Percentiles rank a stretch among this genome's conserved stretches.
Evolutionary conservation across 2,797 vertebrate genomes (phyloP).

Genomic region (Sphenopsis melanotis): DNA sequence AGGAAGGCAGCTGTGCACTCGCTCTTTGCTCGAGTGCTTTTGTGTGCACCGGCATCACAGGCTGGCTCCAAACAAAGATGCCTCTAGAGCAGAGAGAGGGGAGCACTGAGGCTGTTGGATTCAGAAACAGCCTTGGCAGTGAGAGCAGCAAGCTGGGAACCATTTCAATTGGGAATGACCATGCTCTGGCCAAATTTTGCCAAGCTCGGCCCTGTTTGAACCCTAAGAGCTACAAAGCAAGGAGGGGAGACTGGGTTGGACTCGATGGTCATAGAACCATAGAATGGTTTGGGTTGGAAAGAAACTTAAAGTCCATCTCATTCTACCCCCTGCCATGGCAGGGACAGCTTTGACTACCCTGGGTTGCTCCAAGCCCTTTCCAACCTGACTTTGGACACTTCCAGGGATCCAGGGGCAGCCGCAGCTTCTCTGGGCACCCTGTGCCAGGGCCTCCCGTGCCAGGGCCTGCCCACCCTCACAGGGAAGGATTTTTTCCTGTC

Average conservation of each 20-base stretch:
- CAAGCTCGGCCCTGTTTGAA: neutral
- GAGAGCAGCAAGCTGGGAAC: neutral
- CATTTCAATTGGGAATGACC: neutral
- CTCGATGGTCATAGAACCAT: neutral
- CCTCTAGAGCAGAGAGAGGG: neutral
- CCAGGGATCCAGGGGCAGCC: neutral
- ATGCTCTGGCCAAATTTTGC: neutral
- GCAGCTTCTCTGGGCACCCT: neutral
- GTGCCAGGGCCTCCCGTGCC: neutral
- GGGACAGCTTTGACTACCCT: accelerated
- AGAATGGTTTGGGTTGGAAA: neutral
- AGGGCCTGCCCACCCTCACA: accelerated
- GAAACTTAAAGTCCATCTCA: neutral
- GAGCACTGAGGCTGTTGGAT: neutral
- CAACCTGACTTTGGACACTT: accelerated
- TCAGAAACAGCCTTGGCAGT: neutral
- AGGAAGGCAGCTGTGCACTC: neutral
- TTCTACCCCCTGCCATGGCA: accelerated
- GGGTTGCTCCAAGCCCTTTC: neutral
- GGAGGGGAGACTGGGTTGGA: neutral
- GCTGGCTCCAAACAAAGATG: neutral
- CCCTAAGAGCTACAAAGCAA: neutral
- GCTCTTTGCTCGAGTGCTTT: neutral
- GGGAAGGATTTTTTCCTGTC: too few relatives aligned
- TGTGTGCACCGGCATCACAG: neutral